Base-by-base conservation (phyloP, 2,888 invertebrate genomes). In the Cheilosia vulpina region DNA sequence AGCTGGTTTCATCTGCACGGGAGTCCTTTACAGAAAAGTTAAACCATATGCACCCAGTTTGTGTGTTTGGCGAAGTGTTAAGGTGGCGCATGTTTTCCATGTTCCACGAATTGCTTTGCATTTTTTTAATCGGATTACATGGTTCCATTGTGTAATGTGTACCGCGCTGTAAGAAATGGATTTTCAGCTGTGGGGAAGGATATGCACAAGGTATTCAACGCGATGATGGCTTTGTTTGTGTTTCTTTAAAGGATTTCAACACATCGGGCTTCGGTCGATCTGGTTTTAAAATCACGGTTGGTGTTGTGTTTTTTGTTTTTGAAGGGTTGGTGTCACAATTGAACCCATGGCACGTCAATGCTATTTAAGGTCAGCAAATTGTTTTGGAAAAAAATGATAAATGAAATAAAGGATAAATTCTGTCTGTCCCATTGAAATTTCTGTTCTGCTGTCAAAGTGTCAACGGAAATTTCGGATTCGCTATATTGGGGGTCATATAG, bases 101-200 rank as follows among this genome's bases (percentile, higher is more conserved):
- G 31, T 38, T 68, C 53, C 53, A 60, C 21, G 60, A 68, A 68
- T 47, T 34, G 34, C 60, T 21, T 58, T 77, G 60, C 27, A 34
- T 58, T 60, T 66, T 60, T 19, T 21, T 68, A 77, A 77, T 77
- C 60, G 60, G 60, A 68, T 77, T 60, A 34, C n/a, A 58, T 13
- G 31, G 31, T 43, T 45, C 24, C 47, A 47, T 52, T 60, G 66
- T 58, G 41, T 11, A 47, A 43, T 60, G 58, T 52, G 41, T 11
- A 45, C 11, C 31, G 65, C 47, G 50, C 31, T 41, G 31, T 34
- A 21, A 55, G 38, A 62, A 52, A 62, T 62, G 53, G 13, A 21
- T 21, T 11, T 2, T n/a, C 13, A n/a, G 17, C 1, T 11, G 3
- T 2, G 11, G 9, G 34, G 7, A n/a, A 17, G n/a, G 2, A 47